Evolutionary conservation across 2,888 invertebrate species (phyloP).

Genomic region (Balanococcus diminutus): DNA sequence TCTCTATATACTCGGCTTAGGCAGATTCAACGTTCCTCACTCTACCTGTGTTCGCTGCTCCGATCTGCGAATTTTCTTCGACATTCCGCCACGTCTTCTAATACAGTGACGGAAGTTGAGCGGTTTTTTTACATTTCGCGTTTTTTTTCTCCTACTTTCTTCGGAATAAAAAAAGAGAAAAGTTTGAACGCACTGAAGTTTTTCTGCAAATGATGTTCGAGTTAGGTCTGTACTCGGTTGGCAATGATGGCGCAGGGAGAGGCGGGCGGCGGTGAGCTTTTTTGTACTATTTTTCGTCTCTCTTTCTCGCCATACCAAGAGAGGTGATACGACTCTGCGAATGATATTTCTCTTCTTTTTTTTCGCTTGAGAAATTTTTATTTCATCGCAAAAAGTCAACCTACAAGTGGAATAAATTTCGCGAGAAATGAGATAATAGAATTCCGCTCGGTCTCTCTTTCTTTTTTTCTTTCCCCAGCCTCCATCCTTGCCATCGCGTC

Average conservation of each 20-base stretch:
- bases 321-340: background rate
- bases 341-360: constrained; percentile 4
- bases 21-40: background rate
- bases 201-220: constrained; percentile 17
- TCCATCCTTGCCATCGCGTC: background rate
- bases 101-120: background rate
- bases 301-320: background rate
- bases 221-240: background rate
- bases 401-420: constrained; percentile 28
- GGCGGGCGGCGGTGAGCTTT: background rate
- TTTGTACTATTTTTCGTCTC: background rate
- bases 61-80: background rate
- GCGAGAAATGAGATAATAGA: constrained; percentile 24
- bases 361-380: constrained; percentile 35
- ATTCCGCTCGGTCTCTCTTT: background rate
- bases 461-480: background rate
- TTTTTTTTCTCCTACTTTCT: background rate
- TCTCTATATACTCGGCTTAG: background rate
- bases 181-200: background rate
- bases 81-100: background rate
- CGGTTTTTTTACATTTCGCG: background rate
- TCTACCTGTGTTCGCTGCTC: background rate
- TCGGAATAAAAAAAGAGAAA: background rate
- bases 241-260: no score
- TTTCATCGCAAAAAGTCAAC: constrained; percentile 23